Conservation (phyloP, 1,140 invertebrate species). For the Laupala kohalensis region DNA sequence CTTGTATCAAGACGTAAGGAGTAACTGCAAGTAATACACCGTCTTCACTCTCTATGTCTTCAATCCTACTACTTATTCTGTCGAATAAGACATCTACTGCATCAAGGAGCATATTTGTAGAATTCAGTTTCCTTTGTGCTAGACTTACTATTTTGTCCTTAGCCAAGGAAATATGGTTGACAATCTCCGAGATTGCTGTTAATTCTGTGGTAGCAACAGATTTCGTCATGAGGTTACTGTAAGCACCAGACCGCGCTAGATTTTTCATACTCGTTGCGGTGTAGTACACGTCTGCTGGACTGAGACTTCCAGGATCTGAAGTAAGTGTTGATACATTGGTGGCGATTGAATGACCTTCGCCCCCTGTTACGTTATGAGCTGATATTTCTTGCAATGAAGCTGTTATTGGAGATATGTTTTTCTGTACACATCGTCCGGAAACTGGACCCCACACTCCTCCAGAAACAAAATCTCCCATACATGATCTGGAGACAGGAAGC, state of each 20-base stretch:
- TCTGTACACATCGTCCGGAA: neutral
- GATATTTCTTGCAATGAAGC: neutral
- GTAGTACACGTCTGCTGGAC: neutral
- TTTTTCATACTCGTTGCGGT: neutral
- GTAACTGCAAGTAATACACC: neutral
- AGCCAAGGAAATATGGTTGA: neutral
- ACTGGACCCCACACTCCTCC: neutral
- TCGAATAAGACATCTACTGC: neutral
- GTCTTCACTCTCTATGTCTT: neutral
- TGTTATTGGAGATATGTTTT: neutral
- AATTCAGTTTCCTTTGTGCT: neutral
- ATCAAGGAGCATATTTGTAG: neutral
- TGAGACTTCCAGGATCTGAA: neutral
- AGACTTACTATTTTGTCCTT: neutral
- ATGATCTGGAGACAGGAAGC: neutral
- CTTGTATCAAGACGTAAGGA: neutral
- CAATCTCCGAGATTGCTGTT: neutral
- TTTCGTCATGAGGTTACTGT: neutral
- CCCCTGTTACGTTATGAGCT: neutral
- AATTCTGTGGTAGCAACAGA: neutral
- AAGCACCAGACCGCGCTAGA: neutral
- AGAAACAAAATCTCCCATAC: neutral
- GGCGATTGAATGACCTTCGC: neutral
- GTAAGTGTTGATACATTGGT: neutral
- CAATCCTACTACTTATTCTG: neutral